These are phyloP conservation scores for Parotocinclus haroldoi DNA, from an alignment of 2,797 vertebrate species.

Conservation along the genomic window DNA sequence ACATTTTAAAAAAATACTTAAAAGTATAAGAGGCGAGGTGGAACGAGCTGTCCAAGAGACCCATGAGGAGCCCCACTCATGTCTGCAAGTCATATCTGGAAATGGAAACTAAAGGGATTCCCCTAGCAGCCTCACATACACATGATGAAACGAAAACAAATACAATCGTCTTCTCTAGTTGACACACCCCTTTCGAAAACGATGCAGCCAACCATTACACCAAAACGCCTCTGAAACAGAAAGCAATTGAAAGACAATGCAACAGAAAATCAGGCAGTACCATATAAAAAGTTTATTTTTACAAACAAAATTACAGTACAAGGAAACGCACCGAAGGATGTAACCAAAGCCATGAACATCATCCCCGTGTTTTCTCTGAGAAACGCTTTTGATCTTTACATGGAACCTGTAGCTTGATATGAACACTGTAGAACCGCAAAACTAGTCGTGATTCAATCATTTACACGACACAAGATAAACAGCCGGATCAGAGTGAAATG, in stretches of 20 bases:
- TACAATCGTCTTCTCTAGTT: background rate
- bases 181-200: background rate
- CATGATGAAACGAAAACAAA: background rate
- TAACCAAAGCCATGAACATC: conserved; percentile 26
- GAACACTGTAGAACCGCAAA: conserved; percentile 60
- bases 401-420: conserved; percentile 34
- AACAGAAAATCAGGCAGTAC: background rate
- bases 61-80: conserved; percentile 42
- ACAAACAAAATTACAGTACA: conserved; percentile 59
- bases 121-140: background rate
- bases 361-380: background rate
- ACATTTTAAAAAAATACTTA: no score
- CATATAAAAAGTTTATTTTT: conserved; percentile 52
- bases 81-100: conserved; percentile 19
- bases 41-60: background rate
- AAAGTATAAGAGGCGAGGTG: no score
- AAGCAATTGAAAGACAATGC: background rate
- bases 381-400: conserved; percentile 12
- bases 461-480: conserved; percentile 1
- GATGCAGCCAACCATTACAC: no score
- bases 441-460: conserved; percentile 64
- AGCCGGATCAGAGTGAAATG: conserved; percentile 39
- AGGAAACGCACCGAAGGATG: conserved; percentile 42
- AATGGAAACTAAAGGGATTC: conserved; percentile 53
- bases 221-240: no score